Evolutionary conservation across 2,113 vertebrate species (phyloP).

Genomic region (Dipodomys stephensi): DNA sequence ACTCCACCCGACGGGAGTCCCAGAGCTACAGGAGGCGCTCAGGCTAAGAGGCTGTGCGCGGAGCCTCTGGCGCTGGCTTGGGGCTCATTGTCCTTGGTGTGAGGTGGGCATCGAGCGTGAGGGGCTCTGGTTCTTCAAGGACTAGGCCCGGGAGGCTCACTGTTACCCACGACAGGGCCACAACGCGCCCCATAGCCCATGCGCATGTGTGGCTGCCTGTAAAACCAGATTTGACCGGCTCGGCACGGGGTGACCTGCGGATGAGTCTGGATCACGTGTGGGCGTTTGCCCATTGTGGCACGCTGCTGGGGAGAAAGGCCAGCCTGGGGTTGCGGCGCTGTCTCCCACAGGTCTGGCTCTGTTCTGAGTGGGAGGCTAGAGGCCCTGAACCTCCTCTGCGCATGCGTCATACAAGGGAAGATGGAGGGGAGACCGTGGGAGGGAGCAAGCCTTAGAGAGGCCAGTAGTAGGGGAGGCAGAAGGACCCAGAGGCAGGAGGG

Average conservation of each 20-base stretch:
- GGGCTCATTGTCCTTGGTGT: neutral
- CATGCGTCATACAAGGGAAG: fast-evolving
- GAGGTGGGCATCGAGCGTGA: fast-evolving
- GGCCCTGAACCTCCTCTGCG: fast-evolving
- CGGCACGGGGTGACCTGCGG: fast-evolving
- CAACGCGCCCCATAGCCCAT: fast-evolving
- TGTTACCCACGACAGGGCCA: fast-evolving
- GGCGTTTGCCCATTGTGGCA: neutral
- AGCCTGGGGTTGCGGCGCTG: too few species aligned
- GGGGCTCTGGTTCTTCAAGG: neutral
- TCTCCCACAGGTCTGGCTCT: neutral
- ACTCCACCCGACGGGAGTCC: neutral
- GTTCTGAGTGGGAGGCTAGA: neutral
- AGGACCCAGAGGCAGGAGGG: neutral
- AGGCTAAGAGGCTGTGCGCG: fast-evolving
- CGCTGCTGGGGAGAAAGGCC: neutral
- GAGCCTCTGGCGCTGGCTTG: fast-evolving
- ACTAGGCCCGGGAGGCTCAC: neutral
- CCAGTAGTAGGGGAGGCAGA: neutral
- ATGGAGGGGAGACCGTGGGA: neutral
- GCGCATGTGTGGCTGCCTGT: fast-evolving
- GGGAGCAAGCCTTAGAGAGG: too few species aligned
- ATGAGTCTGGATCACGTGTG: fast-evolving
- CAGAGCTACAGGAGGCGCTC: fast-evolving
- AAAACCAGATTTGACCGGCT: too few species aligned